Base-by-base conservation (phyloP, 1,140 invertebrate genomes). In the Papilio helenus region DNA sequence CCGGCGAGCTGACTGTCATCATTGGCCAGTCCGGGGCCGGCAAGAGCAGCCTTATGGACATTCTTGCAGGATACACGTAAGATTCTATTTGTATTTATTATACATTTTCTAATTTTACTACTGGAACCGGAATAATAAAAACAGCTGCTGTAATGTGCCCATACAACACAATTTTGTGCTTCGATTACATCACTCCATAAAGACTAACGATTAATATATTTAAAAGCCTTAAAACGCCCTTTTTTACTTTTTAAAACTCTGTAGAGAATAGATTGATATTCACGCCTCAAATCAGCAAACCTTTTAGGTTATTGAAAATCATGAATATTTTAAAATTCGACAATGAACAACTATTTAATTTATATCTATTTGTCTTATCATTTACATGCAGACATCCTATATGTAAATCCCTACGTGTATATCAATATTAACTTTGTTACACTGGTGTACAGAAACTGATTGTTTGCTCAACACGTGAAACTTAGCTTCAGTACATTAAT, bases 21-120 rank as follows among this genome's bases (percentile, higher is more conserved):
- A 96, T 98, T 94, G 97, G 97, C 5, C 97, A 97, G 29, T 97
- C 97, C 0, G 97, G 97, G 8, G 97, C 97, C 14, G 98, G 97
- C n/a, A 98, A 98, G 90, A 97, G 96, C n/a, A 97, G 97, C 4
- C 93, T 97, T 14, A 95, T 97, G 89, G 97, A 97, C 84, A 96
- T 97, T 79, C 85, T 95, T 77, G 92, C 95, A 16, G 95, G 95
- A 82, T 95, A 95, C 82, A 94, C 92, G 95, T 95, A 89, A 94
- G 93, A 93, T 58, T 65, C 20, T 58, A 74, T 23, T 76, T 72
- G 44, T 76, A 73, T 58, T 51, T 34, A 44, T 78, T 1, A 49
- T 44, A 34, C n/a, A 46, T 34, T 34, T 79, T 55, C 12, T n/a
- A 68, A 79, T 65, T 9, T 65, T 34, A 34, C 34, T 34, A 34